Percentiles rank a stretch among this genome's conserved stretches.
phyloP scores from a whole-genome alignment of 2,888 invertebrate genomes.

The Elmis aenea region DNA sequence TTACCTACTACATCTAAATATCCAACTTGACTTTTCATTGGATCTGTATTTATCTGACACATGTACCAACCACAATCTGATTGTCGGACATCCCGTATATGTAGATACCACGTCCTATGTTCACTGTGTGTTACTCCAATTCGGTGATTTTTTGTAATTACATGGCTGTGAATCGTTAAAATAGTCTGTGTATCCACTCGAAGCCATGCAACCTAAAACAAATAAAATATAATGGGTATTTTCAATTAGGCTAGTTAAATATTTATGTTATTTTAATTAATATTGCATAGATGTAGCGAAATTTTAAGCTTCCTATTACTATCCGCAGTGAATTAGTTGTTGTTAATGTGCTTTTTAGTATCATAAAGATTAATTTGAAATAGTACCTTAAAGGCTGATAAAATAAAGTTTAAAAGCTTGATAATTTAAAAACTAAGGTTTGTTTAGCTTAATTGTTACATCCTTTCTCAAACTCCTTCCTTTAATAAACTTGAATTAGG shows the following conservation, averaged over 20 bases:
- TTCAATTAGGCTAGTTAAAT: background rate
- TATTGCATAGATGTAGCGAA: constrained; percentile 6
- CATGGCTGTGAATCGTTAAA: constrained; percentile 81
- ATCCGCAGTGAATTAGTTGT: no score
- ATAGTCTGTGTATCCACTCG: constrained; percentile 88
- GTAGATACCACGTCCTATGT: constrained; percentile 75
- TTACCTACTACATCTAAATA: constrained; percentile 63
- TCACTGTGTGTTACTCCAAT: constrained; percentile 76
- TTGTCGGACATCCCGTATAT: constrained; percentile 73
- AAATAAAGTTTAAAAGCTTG: no score
- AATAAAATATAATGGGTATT: constrained; percentile 10
- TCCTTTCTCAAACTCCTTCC: no score
- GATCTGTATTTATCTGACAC: constrained; percentile 73
- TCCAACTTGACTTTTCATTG: constrained; percentile 67
- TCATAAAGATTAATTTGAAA: no score
- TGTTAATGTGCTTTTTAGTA: no score
- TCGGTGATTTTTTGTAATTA: constrained; percentile 85
- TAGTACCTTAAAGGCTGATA: no score
- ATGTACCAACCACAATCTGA: constrained; percentile 79
- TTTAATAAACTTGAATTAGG: no score
- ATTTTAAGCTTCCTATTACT: no score
- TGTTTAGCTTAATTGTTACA: no score
- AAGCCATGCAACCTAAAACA: constrained; percentile 79
- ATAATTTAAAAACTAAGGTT: no score
- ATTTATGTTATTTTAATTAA: constrained; percentile 5